Evolutionary conservation across 2,888 invertebrate genomes (phyloP).

Genomic region (Embidobia sp.): DNA sequence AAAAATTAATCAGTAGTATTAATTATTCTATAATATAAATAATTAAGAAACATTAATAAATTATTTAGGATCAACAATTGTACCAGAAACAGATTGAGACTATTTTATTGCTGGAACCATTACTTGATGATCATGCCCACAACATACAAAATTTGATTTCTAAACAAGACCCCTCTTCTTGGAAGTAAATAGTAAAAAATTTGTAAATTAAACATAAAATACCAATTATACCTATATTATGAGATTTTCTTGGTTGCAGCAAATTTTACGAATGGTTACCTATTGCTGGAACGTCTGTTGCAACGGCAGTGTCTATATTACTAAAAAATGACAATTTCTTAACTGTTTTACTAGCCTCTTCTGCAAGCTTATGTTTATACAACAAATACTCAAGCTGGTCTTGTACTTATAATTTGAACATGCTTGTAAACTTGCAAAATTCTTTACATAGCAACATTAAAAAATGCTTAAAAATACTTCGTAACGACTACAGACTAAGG

Average conservation of each 20-base stretch:
- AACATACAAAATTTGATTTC: conserved; percentile 68
- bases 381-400: conserved; percentile 64
- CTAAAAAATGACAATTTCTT: conserved; percentile 60
- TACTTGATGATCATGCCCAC: conserved; percentile 76
- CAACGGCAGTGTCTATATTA: conserved; percentile 60
- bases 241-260: conserved; percentile 12
- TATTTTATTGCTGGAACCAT: conserved; percentile 72
- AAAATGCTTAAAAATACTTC: conserved; percentile 73
- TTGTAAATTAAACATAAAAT: not conserved
- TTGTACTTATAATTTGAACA: conserved; percentile 63
- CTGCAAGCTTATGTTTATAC: conserved; percentile 58
- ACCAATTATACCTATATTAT: no score
- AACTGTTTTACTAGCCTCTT: conserved; percentile 59
- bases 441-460: conserved; percentile 71
- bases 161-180: conserved; percentile 47
- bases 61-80: conserved; percentile 10
- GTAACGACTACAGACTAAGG: conserved; percentile 70
- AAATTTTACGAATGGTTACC: conserved; percentile 68
- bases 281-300: conserved; percentile 64
- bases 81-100: conserved; percentile 67
- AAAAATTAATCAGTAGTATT: not conserved
- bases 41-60: no score
- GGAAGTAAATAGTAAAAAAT: conserved; percentile 54
- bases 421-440: conserved; percentile 72
- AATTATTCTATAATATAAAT: no score